Evolutionary conservation across 2,888 invertebrate species (phyloP).

Genomic region (Digitonthophagus gazella): DNA sequence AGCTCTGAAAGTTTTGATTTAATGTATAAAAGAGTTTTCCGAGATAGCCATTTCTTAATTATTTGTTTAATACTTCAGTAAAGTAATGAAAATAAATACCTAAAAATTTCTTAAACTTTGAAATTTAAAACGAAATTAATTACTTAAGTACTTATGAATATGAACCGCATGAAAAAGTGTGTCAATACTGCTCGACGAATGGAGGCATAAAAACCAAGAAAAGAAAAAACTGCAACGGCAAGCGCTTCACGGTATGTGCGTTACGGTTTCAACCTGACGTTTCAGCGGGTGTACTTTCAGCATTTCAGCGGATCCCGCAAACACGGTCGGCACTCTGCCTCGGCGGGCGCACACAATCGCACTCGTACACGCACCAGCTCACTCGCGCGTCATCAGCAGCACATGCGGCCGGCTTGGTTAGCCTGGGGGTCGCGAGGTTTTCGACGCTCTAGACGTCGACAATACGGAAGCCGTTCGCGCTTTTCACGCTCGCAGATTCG

Average conservation of each 20-base stretch:
- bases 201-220: not conserved
- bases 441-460: not conserved
- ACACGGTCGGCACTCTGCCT: not conserved
- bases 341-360: not conserved
- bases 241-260: not conserved
- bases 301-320: not conserved
- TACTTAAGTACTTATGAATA: too few species aligned
- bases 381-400: conserved; percentile 1
- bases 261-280: not conserved
- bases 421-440: too few species aligned
- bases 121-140: too few species aligned
- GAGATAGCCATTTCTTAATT: too few species aligned
- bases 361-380: not conserved
- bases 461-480: too few species aligned
- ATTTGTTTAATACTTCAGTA: too few species aligned
- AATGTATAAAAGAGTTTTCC: too few species aligned
- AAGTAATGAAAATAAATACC: too few species aligned
- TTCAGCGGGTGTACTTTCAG: not conserved
- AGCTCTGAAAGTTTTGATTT: too few species aligned
- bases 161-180: not conserved
- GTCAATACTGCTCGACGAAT: not conserved
- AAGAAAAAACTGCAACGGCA: not conserved
- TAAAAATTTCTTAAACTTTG: too few species aligned
- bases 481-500: too few species aligned
- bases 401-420: not conserved